phyloP scores from a whole-genome alignment of 2,113 vertebrate genomes.

The Chaenocephalus aceratus region DNA sequence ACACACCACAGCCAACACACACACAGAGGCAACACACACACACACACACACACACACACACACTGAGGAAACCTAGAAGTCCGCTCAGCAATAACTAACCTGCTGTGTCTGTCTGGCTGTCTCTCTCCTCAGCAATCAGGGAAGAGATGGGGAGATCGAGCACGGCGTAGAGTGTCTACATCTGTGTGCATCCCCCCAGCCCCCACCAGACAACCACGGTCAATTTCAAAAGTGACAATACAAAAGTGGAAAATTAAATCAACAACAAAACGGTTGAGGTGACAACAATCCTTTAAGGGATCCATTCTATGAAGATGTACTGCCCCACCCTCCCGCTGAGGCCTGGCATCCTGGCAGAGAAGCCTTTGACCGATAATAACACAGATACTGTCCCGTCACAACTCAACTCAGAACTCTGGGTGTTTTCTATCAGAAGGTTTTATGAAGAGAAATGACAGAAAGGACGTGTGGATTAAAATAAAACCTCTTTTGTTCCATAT shows the following conservation, averaged over 20 bases:
- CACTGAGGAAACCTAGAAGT: no score
- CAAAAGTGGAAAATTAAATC: conserved; percentile 45
- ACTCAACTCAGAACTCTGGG: conserved; percentile 62
- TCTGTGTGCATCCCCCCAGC: conserved; percentile 81
- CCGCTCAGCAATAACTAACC: not conserved
- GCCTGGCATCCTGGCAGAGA: conserved; percentile 72
- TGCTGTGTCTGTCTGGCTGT: not conserved
- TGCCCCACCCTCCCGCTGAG: conserved; percentile 45
- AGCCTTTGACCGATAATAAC: conserved; percentile 82
- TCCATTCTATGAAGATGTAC: conserved; percentile 79
- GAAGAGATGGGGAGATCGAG: conserved; percentile 97
- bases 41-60: no score
- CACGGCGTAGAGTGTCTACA: conserved; percentile 88
- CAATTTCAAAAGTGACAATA: conserved; percentile 76
- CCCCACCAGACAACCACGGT: conserved; percentile 79
- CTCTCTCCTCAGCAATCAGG: conserved; percentile 89
- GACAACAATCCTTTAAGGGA: conserved; percentile 62
- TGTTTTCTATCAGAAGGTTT: conserved; percentile 80
- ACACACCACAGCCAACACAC: no score
- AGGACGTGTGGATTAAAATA: conserved; percentile 38
- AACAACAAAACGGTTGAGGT: conserved; percentile 62
- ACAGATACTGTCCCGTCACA: conserved; percentile 75
- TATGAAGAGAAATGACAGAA: conserved; percentile 43
- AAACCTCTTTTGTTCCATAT: conserved; percentile 69
- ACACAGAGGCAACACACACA: no score